Conservation (phyloP, 2,888 invertebrate species). For the Ornithoptera alexandrae region DNA sequence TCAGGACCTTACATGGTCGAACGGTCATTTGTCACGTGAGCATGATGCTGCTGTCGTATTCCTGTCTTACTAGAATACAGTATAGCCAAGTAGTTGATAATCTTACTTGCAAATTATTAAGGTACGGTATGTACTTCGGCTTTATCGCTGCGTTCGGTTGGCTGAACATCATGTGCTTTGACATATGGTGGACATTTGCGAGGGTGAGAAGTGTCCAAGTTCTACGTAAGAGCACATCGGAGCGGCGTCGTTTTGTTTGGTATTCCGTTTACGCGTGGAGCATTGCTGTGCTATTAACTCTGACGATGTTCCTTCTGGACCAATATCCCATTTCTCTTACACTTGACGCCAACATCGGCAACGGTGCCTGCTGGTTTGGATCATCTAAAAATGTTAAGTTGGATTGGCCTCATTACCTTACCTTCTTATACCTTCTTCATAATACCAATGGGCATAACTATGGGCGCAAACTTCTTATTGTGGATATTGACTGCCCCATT, state of each 20-base stretch:
- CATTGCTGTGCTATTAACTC: slow-evolving; percentile 78
- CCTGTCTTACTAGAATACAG: slow-evolving; percentile 81
- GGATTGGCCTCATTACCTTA: slow-evolving; percentile 75
- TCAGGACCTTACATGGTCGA: slow-evolving; percentile 86
- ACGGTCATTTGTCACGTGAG: slow-evolving; percentile 85
- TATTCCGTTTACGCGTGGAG: slow-evolving; percentile 88
- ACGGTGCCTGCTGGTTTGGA: slow-evolving; percentile 83
- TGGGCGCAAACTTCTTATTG: slow-evolving; percentile 82
- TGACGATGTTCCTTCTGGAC: slow-evolving; percentile 78
- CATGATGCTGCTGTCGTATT: slow-evolving; percentile 83
- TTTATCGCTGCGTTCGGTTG: slow-evolving; percentile 86
- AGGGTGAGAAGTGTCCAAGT: slow-evolving; percentile 72
- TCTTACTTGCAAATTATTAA: slow-evolving; percentile 78
- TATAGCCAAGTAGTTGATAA: slow-evolving; percentile 58
- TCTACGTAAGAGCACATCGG: slow-evolving; percentile 65
- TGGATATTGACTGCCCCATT: slow-evolving; percentile 85
- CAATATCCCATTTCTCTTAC: slow-evolving; percentile 56
- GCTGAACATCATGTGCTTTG: slow-evolving; percentile 90
- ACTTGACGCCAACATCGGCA: slow-evolving; percentile 82
- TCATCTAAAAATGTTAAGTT: slow-evolving; percentile 76
- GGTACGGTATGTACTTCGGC: slow-evolving; percentile 83
- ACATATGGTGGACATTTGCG: slow-evolving; percentile 90
- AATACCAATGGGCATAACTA: slow-evolving; percentile 82
- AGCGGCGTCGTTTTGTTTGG: slow-evolving; percentile 79
- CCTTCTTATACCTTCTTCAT: slow-evolving; percentile 85